Evolutionary conservation across 2,888 invertebrate species (phyloP).

Genomic region (Drosophila hamatofila): DNA sequence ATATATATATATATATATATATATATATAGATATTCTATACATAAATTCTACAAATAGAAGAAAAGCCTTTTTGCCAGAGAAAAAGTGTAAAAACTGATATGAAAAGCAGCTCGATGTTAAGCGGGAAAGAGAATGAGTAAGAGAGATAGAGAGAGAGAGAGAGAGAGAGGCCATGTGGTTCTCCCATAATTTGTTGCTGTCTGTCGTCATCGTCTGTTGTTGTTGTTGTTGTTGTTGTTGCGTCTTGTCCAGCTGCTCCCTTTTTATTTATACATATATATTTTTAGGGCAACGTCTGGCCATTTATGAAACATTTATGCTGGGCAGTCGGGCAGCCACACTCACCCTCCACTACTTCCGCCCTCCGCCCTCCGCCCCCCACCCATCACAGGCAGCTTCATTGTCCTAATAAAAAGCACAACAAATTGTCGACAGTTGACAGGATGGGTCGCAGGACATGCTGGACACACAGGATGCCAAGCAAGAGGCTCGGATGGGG

Average conservation of each 20-base stretch:
- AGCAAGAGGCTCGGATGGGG: background rate
- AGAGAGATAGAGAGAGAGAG: background rate
- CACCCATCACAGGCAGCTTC: constrained; percentile 1
- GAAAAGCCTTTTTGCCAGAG: constrained; percentile 12
- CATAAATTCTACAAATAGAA: constrained; percentile 12
- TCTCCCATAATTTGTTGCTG: constrained; percentile 58
- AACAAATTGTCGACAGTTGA: constrained; percentile 74
- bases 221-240: constrained; percentile 9
- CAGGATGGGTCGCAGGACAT: constrained; percentile 47
- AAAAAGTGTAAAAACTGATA: background rate
- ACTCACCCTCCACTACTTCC: too few relatives aligned
- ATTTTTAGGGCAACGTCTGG: constrained; percentile 26
- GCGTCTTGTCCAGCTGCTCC: constrained; percentile 7
- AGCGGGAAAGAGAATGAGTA: background rate
- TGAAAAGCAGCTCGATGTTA: background rate
- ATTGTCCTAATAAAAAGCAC: constrained; percentile 74
- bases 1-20: too few relatives aligned
- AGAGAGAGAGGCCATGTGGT: constrained; percentile 36
- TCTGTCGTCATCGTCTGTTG: constrained; percentile 11
- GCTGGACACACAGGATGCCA: constrained; percentile 1
- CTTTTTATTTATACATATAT: background rate
- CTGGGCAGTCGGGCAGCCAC: constrained; percentile 31
- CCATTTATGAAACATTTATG: constrained; percentile 79
- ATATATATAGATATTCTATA: background rate
- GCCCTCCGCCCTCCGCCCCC: background rate